Evolutionary conservation across 2,113 vertebrate genomes (phyloP), one percentile per base, ranked within the genome.

Genomic region (Protobothrops flavoviridis): DNA sequence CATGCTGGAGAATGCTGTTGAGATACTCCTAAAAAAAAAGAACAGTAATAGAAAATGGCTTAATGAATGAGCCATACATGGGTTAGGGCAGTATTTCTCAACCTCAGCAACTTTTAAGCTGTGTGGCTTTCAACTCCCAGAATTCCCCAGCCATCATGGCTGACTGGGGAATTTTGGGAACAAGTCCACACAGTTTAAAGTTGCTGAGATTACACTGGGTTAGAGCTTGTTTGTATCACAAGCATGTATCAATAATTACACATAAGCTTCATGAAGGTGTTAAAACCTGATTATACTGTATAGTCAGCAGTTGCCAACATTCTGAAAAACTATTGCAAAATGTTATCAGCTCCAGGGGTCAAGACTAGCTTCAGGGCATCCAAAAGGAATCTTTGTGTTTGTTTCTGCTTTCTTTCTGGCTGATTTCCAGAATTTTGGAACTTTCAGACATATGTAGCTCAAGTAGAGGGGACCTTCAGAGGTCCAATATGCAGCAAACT

Each of bases 1-100:
- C 99, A 1, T 99, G 99, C 96, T 99, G 99, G 81, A 99, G 98
- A 92, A 99, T 99, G 98, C 99, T 99, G 92, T 99, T 99, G 98
- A 99, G 99, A 98, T 99, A 99, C 97, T 99, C 99, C 99, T 99
- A 53, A 24, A 0, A 9, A 48, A 91, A 20, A 9, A 45, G 90
- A 20, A 50, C 0, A 1, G 1, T 0, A 1, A 24, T 0, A 29
- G 55, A 45, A 57, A 91, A 5, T 1, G 0, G 26, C 15, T 24
- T 3, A 43, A 3, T 13, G 33, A 88, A 59, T 39, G 2, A 33
- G 12, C 6, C n/a, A 56, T 5, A 13, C 8, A 8, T 52, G 12
- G 1, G 45, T 29, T 45, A 87, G 50, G 69, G n/a, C 13, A 33
- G 29, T 33, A 13, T 15, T 33, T 69, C 64, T 69, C 12, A 69